A percentile compares a stretch with the other conserved stretches of the same genome.
These are phyloP conservation scores for Boulengeromyrus knoepffleri DNA, from an alignment of 2,113 vertebrate genomes.

Conservation along the genomic window DNA sequence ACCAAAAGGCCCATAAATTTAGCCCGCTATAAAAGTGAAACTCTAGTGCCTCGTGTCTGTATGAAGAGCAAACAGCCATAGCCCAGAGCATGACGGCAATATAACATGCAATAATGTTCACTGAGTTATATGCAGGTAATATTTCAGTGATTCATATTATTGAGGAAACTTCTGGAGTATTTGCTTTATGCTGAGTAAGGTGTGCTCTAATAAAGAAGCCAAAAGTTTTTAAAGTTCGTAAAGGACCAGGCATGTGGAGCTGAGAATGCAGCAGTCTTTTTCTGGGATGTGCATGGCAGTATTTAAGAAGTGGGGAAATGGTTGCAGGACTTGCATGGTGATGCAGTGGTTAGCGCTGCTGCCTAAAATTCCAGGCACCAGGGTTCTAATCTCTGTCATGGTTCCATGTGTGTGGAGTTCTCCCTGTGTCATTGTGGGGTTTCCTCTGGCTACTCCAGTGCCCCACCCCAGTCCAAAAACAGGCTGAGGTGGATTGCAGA, in stretches of 20 bases:
- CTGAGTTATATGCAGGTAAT: background rate
- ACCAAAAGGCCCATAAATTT: background rate
- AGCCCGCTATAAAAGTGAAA: background rate
- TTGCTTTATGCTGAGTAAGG: background rate
- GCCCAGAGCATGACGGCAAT: background rate
- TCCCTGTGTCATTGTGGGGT: background rate
- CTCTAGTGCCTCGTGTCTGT: background rate
- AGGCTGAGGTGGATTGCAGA: background rate
- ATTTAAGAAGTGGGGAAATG: background rate
- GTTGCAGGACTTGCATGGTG: too few relatives aligned
- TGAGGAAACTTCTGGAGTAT: background rate
- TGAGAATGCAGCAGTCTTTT: background rate
- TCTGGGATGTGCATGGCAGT: background rate
- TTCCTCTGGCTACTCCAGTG: background rate
- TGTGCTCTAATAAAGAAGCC: background rate
- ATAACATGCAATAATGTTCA: background rate
- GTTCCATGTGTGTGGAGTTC: background rate
- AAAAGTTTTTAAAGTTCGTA: background rate
- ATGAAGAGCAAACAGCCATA: background rate
- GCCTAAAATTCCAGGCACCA: background rate
- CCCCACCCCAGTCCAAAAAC: background rate
- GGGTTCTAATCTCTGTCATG: background rate
- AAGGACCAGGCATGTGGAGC: background rate
- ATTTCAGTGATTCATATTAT: background rate
- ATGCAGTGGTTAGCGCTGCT: background rate